Conservation (phyloP, 2,113 vertebrate species). For the Rissa tridactyla region DNA sequence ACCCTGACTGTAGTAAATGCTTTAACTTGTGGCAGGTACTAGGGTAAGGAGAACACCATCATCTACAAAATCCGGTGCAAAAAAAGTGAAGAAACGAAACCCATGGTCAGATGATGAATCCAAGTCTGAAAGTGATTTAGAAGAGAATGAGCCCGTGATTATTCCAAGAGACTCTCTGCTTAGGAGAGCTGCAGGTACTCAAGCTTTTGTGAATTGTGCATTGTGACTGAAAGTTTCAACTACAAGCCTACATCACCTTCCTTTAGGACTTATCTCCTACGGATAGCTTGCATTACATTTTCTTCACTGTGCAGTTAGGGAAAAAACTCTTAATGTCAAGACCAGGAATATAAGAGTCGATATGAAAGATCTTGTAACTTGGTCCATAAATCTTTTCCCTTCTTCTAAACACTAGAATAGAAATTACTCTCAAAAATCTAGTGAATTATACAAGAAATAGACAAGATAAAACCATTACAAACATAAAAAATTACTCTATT, state of each 20-base stretch:
- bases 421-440: background rate
- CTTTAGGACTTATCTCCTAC: background rate
- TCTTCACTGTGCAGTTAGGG: background rate
- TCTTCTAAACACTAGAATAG: background rate
- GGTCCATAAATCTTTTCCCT: background rate
- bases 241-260: background rate
- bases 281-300: background rate
- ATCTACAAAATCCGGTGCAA: constrained; percentile 78
- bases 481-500: background rate
- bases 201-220: background rate
- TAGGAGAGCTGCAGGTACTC: constrained; percentile 89
- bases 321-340: background rate
- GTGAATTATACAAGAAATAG: background rate
- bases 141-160: constrained; percentile 85
- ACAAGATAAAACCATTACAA: background rate
- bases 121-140: constrained; percentile 91
- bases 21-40: constrained; percentile 76
- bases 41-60: constrained; percentile 85
- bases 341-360: background rate
- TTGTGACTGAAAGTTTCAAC: background rate
- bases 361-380: background rate
- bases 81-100: constrained; percentile 95
- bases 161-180: constrained; percentile 93
- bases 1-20: background rate
- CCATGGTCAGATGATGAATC: constrained; percentile 98